phyloP scores from a whole-genome alignment of 2,888 invertebrate genomes.

The Ganaspis brasiliensis region DNA sequence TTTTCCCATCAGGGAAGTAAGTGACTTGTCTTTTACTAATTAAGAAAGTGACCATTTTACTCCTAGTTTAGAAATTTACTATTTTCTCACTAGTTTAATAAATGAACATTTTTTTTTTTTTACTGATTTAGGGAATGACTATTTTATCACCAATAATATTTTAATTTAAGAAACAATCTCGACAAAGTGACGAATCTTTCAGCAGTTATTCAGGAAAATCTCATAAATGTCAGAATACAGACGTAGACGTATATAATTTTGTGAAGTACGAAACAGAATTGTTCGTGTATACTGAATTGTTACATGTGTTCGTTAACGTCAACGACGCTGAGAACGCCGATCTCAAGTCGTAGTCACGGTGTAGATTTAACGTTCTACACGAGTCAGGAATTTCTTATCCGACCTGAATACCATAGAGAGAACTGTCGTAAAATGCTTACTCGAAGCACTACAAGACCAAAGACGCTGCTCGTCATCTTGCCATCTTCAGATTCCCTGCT shows the following conservation, averaged over 20 bases:
- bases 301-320: conserved; percentile 42
- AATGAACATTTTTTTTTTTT: too few relatives aligned
- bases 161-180: too few relatives aligned
- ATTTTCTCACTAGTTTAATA: too few relatives aligned
- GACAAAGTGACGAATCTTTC: conserved; percentile 53
- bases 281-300: neutral
- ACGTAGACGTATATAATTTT: too few relatives aligned
- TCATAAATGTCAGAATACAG: conserved; percentile 55
- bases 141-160: too few relatives aligned
- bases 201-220: conserved; percentile 47
- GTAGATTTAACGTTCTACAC: conserved; percentile 58
- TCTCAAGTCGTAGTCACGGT: conserved; percentile 37
- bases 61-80: too few relatives aligned
- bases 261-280: too few relatives aligned
- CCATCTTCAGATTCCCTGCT: conserved; percentile 33
- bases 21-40: too few relatives aligned
- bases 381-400: conserved; percentile 61
- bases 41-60: too few relatives aligned
- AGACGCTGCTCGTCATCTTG: conserved; percentile 55
- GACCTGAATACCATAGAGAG: conserved; percentile 50
- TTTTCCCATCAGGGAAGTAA: too few relatives aligned
- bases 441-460: conserved; percentile 54
- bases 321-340: conserved; percentile 33
- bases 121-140: too few relatives aligned
- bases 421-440: conserved; percentile 57